phyloP scores from a whole-genome alignment of 1,140 invertebrate species.

The Apis mellifera region DNA sequence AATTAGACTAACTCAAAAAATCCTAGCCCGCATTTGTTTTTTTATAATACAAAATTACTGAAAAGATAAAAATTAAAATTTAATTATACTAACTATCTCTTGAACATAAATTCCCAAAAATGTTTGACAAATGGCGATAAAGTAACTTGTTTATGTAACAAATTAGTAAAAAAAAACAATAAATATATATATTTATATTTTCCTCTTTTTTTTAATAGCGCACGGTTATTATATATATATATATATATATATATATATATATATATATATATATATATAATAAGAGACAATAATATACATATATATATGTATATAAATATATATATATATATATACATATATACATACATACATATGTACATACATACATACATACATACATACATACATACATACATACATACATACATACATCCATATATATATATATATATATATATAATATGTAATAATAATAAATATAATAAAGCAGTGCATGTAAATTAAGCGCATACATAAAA shows the following conservation, averaged over 20 bases:
- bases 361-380: too few species aligned
- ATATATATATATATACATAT: too few species aligned
- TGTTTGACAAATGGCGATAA: constrained; percentile 6
- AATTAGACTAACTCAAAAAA: constrained; percentile 8
- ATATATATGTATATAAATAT: too few species aligned
- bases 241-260: too few species aligned
- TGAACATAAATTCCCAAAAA: constrained; percentile 5
- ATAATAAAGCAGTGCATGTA: constrained; percentile 22
- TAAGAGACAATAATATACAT: too few species aligned
- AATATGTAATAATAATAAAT: constrained; percentile 11
- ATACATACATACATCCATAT: too few species aligned
- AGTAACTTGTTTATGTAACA: constrained; percentile 15
- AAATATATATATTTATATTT: constrained; percentile 20
- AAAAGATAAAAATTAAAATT: constrained; percentile 10
- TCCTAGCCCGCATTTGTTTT: constrained; percentile 13
- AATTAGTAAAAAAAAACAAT: constrained; percentile 28
- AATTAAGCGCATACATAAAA: constrained; percentile 16
- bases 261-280: too few species aligned
- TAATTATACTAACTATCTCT: not conserved
- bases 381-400: too few species aligned
- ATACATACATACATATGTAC: too few species aligned
- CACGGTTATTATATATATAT: not conserved
- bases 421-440: too few species aligned
- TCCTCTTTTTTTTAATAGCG: not conserved
- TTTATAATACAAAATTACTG: not conserved